Percentiles rank a stretch among this genome's conserved stretches.
Evolutionary conservation across 2,113 vertebrate genomes (phyloP).

Genomic region (Bos indicus): DNA sequence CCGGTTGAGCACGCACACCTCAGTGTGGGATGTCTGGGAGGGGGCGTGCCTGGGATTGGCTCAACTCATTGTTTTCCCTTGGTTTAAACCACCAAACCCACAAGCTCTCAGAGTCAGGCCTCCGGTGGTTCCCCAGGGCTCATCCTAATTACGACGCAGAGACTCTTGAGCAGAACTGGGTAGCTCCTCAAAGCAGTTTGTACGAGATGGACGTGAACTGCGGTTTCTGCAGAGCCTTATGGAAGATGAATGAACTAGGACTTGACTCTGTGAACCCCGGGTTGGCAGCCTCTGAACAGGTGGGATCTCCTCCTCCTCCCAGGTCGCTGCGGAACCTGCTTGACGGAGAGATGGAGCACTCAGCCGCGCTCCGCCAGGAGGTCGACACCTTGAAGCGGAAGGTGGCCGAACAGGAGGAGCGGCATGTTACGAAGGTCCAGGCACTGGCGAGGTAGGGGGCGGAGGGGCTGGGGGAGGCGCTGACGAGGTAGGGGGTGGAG

Average conservation of each 20-base stretch:
- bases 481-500: conserved; percentile 57
- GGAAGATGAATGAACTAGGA: neutral
- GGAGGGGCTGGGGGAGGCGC: neutral
- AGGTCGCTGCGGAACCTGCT: conserved; percentile 94
- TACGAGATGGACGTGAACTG: neutral
- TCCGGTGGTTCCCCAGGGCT: neutral
- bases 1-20: neutral
- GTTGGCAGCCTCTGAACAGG: neutral
- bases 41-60: neutral
- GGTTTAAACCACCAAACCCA: neutral
- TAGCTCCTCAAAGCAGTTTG: neutral
- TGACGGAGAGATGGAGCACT: conserved; percentile 98
- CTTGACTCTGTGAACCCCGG: neutral
- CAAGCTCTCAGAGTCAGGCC: neutral
- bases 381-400: conserved; percentile 89
- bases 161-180: neutral
- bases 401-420: conserved; percentile 91
- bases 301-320: conserved; percentile 42
- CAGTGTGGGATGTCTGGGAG: neutral
- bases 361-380: conserved; percentile 91
- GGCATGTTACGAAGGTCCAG: conserved; percentile 90
- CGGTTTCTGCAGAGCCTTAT: neutral
- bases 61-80: neutral
- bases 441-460: conserved; percentile 89
- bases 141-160: neutral